A percentile compares a stretch with the other conserved stretches of the same genome.
These are phyloP conservation scores for Tonatia bakeri DNA, from an alignment of 2,113 vertebrate genomes.

Conservation along the genomic window DNA sequence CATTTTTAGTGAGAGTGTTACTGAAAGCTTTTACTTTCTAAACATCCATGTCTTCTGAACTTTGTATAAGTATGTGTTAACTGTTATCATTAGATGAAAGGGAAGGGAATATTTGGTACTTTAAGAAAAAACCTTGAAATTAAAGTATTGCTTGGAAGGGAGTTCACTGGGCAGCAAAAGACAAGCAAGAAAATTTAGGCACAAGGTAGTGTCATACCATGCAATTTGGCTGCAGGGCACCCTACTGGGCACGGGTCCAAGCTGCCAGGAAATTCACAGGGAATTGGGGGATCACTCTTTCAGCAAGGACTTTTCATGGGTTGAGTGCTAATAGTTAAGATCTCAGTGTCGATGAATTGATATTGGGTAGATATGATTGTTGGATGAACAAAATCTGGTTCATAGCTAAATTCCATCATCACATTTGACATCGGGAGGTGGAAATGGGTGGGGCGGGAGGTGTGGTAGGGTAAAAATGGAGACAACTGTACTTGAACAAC, in stretches of 20 bases:
- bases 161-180: background rate
- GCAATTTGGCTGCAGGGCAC: background rate
- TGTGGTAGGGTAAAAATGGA: no score
- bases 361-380: background rate
- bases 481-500: no score
- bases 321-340: background rate
- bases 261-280: background rate
- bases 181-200: background rate
- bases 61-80: background rate
- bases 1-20: background rate
- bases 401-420: background rate
- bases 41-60: background rate
- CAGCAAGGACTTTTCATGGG: background rate
- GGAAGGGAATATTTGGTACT: background rate
- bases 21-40: background rate
- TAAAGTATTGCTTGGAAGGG: background rate
- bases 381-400: background rate
- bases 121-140: background rate
- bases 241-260: background rate
- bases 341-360: background rate
- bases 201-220: background rate
- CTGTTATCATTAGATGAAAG: background rate
- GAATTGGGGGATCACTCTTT: no score
- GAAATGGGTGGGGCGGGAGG: no score
- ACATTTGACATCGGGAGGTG: no score